Percentiles rank a stretch among this genome's conserved stretches.
These are phyloP conservation scores for Spodoptera litura DNA, from an alignment of 1,140 invertebrate genomes.

Conservation along the genomic window DNA sequence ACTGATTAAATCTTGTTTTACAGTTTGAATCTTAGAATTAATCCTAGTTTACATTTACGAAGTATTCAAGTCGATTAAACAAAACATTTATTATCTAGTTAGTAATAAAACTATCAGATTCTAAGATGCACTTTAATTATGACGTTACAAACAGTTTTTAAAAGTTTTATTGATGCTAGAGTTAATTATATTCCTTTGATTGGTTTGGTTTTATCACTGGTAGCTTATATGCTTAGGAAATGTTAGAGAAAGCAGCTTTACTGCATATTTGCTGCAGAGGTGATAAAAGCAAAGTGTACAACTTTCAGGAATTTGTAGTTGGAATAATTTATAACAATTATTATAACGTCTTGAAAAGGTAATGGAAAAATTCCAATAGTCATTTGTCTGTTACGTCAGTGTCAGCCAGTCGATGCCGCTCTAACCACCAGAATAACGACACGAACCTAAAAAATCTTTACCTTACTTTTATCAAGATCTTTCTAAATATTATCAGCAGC, in stretches of 20 bases:
- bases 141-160: not conserved
- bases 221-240: no score
- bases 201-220: not conserved
- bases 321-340: no score
- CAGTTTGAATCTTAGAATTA: slow-evolving; percentile 13
- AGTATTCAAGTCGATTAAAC: not conserved
- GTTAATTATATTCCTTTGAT: slow-evolving; percentile 4
- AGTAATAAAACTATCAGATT: not conserved
- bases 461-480: not conserved
- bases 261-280: no score
- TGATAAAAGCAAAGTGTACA: no score
- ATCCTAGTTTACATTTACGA: not conserved
- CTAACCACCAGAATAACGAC: not conserved
- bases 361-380: no score
- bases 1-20: slow-evolving; percentile 44
- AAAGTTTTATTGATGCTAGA: not conserved
- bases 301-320: no score
- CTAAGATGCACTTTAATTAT: slow-evolving; percentile 9
- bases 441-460: not conserved
- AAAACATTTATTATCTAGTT: slow-evolving; percentile 7
- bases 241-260: no score
- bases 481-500: not conserved
- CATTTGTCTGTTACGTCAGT: no score
- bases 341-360: no score
- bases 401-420: no score